These are phyloP conservation scores for Achatina immaculata DNA, from an alignment of 1,140 invertebrate genomes.

Conservation along the genomic window DNA sequence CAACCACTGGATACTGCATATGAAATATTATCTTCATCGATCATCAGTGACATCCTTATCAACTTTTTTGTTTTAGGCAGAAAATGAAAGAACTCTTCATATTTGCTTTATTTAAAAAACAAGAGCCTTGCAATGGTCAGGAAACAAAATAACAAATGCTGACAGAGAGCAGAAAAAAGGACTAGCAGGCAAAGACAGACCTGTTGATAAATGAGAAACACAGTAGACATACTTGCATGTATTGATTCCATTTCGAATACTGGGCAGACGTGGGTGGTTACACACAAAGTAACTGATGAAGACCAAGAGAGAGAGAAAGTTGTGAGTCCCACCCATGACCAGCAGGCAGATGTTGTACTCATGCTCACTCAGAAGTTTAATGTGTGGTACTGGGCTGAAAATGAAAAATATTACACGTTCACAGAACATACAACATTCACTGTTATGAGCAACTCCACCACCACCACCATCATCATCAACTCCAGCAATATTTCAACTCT, in stretches of 20 bases:
- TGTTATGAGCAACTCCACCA: not conserved
- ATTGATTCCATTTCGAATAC: conserved; percentile 46
- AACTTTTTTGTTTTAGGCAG: too few species aligned
- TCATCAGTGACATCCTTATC: too few species aligned
- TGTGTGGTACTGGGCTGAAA: conserved; percentile 55
- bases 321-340: conserved; percentile 65
- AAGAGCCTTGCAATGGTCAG: too few species aligned
- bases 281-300: conserved; percentile 70
- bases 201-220: too few species aligned
- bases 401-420: not conserved
- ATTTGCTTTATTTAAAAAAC: too few species aligned
- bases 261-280: conserved; percentile 68
- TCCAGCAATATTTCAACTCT: too few species aligned
- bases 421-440: not conserved
- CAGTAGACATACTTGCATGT: conserved; percentile 53
- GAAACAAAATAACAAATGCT: too few species aligned
- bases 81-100: too few species aligned
- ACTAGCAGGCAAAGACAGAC: too few species aligned
- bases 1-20: too few species aligned
- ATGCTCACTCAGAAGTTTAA: conserved; percentile 46
- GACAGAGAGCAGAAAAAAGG: too few species aligned
- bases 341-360: conserved; percentile 59
- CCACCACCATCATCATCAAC: not conserved
- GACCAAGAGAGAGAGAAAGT: conserved; percentile 64
- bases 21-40: too few species aligned